Evolutionary conservation across 2,888 invertebrate genomes (phyloP).

Genomic region (Drosophila engyochracea): DNA sequence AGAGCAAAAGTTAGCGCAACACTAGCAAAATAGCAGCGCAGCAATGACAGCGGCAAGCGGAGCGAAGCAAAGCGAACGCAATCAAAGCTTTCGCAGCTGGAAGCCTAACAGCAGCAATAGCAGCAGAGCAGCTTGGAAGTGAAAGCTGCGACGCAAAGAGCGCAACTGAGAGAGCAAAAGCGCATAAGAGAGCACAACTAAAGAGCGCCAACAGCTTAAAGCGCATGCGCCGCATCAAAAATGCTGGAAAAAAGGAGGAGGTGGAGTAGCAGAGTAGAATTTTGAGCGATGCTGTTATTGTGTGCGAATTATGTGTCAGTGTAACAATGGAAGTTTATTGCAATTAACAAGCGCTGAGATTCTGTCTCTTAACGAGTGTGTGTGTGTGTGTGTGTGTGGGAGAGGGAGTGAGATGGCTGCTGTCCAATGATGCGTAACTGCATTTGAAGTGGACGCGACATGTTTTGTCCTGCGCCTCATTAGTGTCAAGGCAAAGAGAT

Average conservation of each 20-base stretch:
- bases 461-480: constrained; percentile 56
- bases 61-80: constrained; percentile 61
- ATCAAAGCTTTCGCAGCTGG: constrained; percentile 67
- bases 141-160: constrained; percentile 40
- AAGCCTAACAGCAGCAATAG: constrained; percentile 35
- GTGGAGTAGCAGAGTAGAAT: not conserved
- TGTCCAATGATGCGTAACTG: constrained; percentile 41
- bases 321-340: constrained; percentile 82
- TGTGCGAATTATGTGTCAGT: constrained; percentile 80
- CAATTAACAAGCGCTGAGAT: constrained; percentile 57
- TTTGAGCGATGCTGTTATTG: constrained; percentile 2
- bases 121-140: constrained; percentile 45
- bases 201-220: constrained; percentile 44
- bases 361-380: constrained; percentile 14
- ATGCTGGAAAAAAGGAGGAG: constrained; percentile 56
- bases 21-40: constrained; percentile 80
- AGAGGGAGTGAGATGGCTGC: constrained; percentile 7
- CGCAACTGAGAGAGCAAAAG: constrained; percentile 10
- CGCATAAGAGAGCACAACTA: constrained; percentile 3
- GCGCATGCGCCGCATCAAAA: constrained; percentile 74
- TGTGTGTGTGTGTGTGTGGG: not conserved
- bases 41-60: constrained; percentile 67
- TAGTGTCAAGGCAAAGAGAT: constrained; percentile 75
- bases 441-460: constrained; percentile 50
- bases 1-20: constrained; percentile 83